phyloP scores from a whole-genome alignment of 2,888 invertebrate genomes.

The Oligia strigilis region DNA sequence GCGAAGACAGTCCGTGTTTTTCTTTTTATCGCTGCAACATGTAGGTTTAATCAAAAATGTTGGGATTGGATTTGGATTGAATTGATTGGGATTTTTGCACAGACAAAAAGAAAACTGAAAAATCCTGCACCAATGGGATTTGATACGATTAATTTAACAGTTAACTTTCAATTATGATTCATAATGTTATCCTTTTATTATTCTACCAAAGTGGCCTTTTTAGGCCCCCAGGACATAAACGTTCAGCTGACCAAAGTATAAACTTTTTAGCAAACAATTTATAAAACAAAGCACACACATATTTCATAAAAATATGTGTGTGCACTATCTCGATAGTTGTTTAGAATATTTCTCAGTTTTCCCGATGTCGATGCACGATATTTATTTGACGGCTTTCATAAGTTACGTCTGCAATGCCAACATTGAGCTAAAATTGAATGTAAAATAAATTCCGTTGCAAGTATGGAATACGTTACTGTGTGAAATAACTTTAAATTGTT shows the following conservation, averaged over 20 bases:
- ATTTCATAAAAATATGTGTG: conserved; percentile 50
- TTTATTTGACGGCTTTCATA: conserved; percentile 71
- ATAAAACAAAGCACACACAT: conserved; percentile 35
- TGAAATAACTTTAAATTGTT: conserved; percentile 59
- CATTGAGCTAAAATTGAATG: conserved; percentile 67
- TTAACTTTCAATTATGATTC: no score
- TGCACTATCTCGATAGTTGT: conserved; percentile 61
- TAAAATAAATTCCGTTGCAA: conserved; percentile 62
- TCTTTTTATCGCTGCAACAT: no score
- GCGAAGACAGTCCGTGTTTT: no score
- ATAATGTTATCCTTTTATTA: no score
- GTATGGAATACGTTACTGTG: conserved; percentile 56
- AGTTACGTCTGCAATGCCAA: conserved; percentile 67
- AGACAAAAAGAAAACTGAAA: no score
- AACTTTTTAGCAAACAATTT: conserved; percentile 13
- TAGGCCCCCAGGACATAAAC: not conserved
- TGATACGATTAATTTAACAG: no score
- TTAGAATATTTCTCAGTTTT: conserved; percentile 68
- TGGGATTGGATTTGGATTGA: no score
- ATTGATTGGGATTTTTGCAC: no score
- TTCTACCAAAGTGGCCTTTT: no score
- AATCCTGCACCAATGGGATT: no score
- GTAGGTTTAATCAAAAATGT: no score
- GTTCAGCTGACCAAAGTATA: conserved; percentile 11
- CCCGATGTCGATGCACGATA: conserved; percentile 66